Conservation (phyloP, 2,113 vertebrate species). For the Sprattus sprattus region DNA sequence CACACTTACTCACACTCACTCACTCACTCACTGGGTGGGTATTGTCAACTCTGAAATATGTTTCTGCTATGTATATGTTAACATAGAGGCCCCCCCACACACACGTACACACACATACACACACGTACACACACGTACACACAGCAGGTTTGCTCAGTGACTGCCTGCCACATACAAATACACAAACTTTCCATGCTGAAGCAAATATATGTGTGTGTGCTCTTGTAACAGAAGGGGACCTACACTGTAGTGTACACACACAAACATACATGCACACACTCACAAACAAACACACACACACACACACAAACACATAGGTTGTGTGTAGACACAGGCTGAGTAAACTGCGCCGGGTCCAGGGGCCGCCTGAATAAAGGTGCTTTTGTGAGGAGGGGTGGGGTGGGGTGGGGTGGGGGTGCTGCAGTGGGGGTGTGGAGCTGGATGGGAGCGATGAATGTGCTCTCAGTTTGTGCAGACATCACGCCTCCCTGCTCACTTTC, state of each 20-base stretch:
- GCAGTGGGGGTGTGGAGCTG: constrained; percentile 69
- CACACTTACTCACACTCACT: neutral
- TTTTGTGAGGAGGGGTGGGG: constrained; percentile 80
- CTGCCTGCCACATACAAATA: constrained; percentile 58
- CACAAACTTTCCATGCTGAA: constrained; percentile 62
- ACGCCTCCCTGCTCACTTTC: constrained; percentile 77
- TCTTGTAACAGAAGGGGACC: neutral
- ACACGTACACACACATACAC: constrained; percentile 32
- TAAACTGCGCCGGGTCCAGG: constrained; percentile 64
- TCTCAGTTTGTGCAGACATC: constrained; percentile 82
- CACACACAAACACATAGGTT: constrained; percentile 7
- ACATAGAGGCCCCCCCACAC: constrained; percentile 30
- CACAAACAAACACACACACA: neutral
- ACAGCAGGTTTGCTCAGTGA: constrained; percentile 12
- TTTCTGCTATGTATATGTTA: neutral
- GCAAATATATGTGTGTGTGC: constrained; percentile 20
- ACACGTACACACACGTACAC: neutral
- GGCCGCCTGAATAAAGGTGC: constrained; percentile 87
- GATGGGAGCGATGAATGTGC: constrained; percentile 80
- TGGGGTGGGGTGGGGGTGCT: constrained; percentile 53
- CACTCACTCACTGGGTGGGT: neutral
- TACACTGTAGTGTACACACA: neutral
- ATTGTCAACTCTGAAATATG: constrained; percentile 45
- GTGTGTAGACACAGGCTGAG: constrained; percentile 62
- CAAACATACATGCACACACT: neutral